Conservation (phyloP, 2,113 vertebrate species). For the Chaenogobius annularis region DNA sequence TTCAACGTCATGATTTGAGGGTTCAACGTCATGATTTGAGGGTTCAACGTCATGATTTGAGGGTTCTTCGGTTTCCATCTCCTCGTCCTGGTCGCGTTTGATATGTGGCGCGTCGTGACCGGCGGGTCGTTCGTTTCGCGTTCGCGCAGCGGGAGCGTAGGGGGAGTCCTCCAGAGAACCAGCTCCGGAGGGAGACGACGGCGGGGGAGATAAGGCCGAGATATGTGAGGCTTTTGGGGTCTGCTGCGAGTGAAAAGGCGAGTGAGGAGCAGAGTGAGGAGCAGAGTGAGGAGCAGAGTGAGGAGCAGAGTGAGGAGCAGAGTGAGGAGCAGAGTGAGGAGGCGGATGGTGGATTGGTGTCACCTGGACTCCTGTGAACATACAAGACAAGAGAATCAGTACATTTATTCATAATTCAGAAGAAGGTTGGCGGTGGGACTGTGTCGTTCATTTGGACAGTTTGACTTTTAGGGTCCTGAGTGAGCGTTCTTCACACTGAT, state of each 20-base stretch:
- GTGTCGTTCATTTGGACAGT: too few relatives aligned
- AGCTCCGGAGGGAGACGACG: conserved; percentile 11
- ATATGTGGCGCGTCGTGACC: neutral
- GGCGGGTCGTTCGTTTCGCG: neutral
- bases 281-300: too few relatives aligned
- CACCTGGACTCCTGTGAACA: conserved; percentile 34
- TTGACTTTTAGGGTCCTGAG: too few relatives aligned
- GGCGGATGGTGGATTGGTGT: neutral
- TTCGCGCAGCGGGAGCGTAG: neutral
- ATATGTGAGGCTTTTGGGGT: neutral
- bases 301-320: too few relatives aligned
- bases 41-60: neutral
- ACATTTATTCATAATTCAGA: neutral
- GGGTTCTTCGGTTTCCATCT: neutral
- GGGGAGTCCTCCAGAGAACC: conserved; percentile 21
- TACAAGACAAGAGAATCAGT: conserved; percentile 7
- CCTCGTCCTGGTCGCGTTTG: neutral
- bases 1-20: too few relatives aligned
- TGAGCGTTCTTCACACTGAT: too few relatives aligned
- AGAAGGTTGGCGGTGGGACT: too few relatives aligned
- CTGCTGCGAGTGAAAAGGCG: neutral
- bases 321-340: neutral
- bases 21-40: too few relatives aligned
- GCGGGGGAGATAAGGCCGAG: conserved; percentile 9
- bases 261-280: too few relatives aligned